Evolutionary conservation across 2,888 invertebrate species (phyloP).

Genomic region (Dicyrtomina minuta): DNA sequence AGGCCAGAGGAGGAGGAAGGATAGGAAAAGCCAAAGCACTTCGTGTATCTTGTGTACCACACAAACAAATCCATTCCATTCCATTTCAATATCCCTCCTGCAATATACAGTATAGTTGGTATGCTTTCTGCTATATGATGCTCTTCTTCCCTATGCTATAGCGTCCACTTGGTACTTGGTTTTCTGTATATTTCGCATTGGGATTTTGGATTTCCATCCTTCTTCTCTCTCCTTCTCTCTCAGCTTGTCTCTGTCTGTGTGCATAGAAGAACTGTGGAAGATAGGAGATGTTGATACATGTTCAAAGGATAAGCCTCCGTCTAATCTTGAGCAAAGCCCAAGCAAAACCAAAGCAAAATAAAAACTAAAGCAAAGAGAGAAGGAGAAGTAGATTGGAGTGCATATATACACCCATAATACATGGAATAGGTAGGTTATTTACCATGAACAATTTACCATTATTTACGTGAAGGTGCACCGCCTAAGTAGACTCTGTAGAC

Average conservation of each 20-base stretch:
- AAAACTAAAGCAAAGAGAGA: background rate
- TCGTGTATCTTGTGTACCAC: too few species aligned
- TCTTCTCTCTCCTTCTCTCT: slow-evolving; percentile 1
- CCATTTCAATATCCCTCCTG: too few species aligned
- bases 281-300: too few species aligned
- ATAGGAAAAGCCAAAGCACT: too few species aligned
- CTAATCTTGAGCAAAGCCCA: background rate
- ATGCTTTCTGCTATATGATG: too few species aligned
- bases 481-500: background rate
- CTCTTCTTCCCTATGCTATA: too few species aligned
- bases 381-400: background rate
- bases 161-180: slow-evolving; percentile 12
- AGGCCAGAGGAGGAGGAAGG: slow-evolving; percentile 1
- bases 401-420: background rate
- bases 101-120: too few species aligned
- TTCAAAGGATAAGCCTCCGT: too few species aligned
- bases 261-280: too few species aligned
- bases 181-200: background rate
- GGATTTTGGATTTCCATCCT: background rate
- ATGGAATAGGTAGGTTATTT: background rate
- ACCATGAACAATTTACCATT: background rate
- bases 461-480: slow-evolving; percentile 1
- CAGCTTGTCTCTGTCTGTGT: too few species aligned
- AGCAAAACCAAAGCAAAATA: background rate
- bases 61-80: too few species aligned